Base-by-base conservation (phyloP, 2,888 invertebrate species). In the Phorcus lineatus region DNA sequence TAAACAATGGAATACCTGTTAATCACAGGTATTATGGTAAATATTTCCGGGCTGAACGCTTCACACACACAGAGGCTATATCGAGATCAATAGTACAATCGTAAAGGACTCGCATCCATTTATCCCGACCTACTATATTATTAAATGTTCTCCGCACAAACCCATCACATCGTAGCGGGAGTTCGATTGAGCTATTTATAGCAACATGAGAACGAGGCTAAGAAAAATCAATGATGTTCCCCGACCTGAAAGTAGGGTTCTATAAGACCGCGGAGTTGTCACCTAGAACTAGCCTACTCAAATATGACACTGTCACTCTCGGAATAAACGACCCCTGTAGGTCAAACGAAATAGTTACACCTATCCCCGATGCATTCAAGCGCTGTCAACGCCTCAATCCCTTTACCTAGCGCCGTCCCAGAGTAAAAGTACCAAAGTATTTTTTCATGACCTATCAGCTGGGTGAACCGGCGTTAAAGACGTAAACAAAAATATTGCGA, bases 221-320 rank as follows among this genome's bases (percentile, higher is more conserved):
- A 40, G 70, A 70, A 70, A 70, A 70, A 70, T 70, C 70, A 40
- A 70, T 70, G 70, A 70, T 70, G 19, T 70, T 70, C 70, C 47
- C 70, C 40, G 70, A 36, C 70, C 70, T 40, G 70, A 70, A 70
- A 31, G 36, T 70, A 36, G 28, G 31, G 19, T 40, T 19, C 28
- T 40, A 24, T 22, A 40, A 31, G 70, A 70, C 40, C 2, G 19
- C 28, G 70, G 31, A 62, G 28, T 62, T 40, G 70, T n/a, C 31
- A 36, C 31, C 36, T 70, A 31, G 70, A 36, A 47, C 47, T 47
- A 47, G 11, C 13, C 47, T 47, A 47, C 47, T 47, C 47, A 47
- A 47, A 47, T 47, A 47, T 47, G 47, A 47, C 6, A 47, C 47
- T 47, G 47, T 47, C 47, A 47, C 47, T 47, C 47, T 47, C 47